Conservation (phyloP, 2,113 vertebrate species). For the Barbus barbus region DNA sequence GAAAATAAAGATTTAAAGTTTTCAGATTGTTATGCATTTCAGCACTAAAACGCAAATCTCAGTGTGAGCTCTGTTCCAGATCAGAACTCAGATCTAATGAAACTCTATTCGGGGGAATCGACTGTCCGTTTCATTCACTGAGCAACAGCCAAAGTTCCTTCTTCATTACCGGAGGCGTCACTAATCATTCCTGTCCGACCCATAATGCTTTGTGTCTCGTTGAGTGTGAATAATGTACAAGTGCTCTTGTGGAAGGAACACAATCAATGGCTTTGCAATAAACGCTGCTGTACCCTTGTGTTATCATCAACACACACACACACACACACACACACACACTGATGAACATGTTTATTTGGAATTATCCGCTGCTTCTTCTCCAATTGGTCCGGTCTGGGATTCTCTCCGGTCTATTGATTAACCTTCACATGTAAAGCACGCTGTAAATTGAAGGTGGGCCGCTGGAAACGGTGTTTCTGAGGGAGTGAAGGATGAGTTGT, state of each 20-base stretch:
- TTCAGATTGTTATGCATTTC: too few relatives aligned
- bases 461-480: slow-evolving; percentile 53
- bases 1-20: too few relatives aligned
- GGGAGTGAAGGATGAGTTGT: slow-evolving; percentile 46
- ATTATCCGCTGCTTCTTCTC: slow-evolving; percentile 48
- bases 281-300: neutral
- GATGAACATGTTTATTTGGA: slow-evolving; percentile 55
- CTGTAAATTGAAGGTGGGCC: slow-evolving; percentile 58
- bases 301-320: neutral
- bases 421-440: slow-evolving; percentile 58
- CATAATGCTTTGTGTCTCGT: neutral
- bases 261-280: neutral
- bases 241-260: neutral
- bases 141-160: neutral
- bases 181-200: neutral
- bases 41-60: too few relatives aligned
- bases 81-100: neutral
- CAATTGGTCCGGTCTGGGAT: slow-evolving; percentile 46
- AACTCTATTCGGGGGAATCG: neutral
- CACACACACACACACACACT: neutral
- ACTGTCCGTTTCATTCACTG: neutral
- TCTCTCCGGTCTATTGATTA: slow-evolving; percentile 57
- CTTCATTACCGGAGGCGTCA: neutral
- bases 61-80: too few relatives aligned
- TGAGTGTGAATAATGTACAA: neutral